Evolutionary conservation across 2,113 vertebrate genomes (phyloP).

Genomic region (Ophthalmolycus amberensis): DNA sequence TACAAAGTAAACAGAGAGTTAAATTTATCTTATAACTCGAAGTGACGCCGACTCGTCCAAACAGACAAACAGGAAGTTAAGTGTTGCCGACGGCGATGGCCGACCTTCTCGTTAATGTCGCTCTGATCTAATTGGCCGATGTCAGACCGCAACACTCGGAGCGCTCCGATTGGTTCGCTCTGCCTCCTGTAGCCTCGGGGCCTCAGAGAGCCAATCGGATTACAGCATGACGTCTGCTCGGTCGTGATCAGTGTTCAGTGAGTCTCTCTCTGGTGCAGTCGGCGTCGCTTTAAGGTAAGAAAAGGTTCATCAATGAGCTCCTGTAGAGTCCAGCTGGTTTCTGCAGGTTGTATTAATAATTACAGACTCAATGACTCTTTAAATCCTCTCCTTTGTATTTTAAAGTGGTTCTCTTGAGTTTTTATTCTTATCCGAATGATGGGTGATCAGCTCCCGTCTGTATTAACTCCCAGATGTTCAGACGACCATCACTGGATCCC

Average conservation of each 20-base stretch:
- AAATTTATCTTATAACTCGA: background rate
- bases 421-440: too few relatives aligned
- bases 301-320: too few relatives aligned
- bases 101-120: slow-evolving; percentile 35
- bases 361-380: too few relatives aligned
- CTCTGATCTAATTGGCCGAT: slow-evolving; percentile 58
- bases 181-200: slow-evolving; percentile 45
- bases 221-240: slow-evolving; percentile 37
- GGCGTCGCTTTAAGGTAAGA: slow-evolving; percentile 12
- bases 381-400: too few relatives aligned
- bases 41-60: background rate
- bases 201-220: slow-evolving; percentile 60
- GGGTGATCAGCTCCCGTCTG: too few relatives aligned
- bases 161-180: slow-evolving; percentile 34
- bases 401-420: too few relatives aligned
- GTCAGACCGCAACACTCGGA: background rate
- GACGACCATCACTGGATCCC: too few relatives aligned
- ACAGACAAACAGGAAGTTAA: slow-evolving; percentile 5
- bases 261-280: background rate
- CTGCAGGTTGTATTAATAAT: too few relatives aligned
- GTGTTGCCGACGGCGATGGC: slow-evolving; percentile 10
- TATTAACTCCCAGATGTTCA: too few relatives aligned
- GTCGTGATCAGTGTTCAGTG: slow-evolving; percentile 17
- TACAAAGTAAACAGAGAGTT: background rate
- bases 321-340: too few relatives aligned